Percentiles rank a stretch among this genome's conserved stretches.
These are phyloP conservation scores for Melanerpes aurifrons DNA, from an alignment of 2,113 vertebrate species.

Conservation along the genomic window DNA sequence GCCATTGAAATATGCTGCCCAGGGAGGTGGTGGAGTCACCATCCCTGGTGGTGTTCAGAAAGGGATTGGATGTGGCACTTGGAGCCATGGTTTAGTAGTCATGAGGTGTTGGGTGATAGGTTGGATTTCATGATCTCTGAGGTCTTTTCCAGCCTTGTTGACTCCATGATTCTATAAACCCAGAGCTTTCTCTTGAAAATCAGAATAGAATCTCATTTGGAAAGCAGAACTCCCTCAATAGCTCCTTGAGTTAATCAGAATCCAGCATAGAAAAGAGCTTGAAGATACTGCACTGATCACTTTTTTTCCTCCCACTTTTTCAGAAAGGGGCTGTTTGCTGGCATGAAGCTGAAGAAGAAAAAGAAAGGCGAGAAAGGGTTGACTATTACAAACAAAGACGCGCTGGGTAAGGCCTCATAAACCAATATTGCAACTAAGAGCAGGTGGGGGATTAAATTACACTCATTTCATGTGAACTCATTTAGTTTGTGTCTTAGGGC, in stretches of 20 bases:
- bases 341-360: conserved; percentile 87
- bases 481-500: neutral
- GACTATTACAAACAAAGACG: conserved; percentile 85
- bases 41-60: too few relatives aligned
- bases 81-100: too few relatives aligned
- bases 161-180: neutral
- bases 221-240: neutral
- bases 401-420: conserved; percentile 82
- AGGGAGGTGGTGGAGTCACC: too few relatives aligned
- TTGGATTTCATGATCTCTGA: too few relatives aligned
- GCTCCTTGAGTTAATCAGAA: neutral
- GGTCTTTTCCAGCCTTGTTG: too few relatives aligned
- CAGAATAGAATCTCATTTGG: neutral
- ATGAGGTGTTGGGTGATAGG: too few relatives aligned
- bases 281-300: neutral
- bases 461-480: neutral
- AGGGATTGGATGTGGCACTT: too few relatives aligned
- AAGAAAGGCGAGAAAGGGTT: conserved; percentile 80
- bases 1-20: too few relatives aligned
- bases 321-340: conserved; percentile 81
- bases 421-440: conserved; percentile 60
- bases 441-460: neutral
- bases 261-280: neutral
- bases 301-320: conserved; percentile 55
- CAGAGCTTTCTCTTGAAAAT: neutral